Evolutionary conservation across 1,140 invertebrate species (phyloP).

Genomic region (Drosophila sulfurigaster): DNA sequence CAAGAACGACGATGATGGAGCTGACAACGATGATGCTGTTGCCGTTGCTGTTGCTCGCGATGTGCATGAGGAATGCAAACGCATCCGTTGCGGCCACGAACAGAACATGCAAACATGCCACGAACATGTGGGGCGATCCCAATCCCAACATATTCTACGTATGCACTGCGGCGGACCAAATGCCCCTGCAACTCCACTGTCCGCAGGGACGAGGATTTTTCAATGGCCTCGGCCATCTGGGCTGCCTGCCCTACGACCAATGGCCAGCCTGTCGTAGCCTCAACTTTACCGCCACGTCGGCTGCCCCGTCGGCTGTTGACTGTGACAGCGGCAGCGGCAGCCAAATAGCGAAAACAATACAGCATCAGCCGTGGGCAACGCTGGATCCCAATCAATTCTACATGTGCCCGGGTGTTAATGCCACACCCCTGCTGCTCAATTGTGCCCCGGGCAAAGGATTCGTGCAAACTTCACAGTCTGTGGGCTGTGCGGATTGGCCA

Average conservation of each 20-base stretch:
- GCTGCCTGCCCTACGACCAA: conserved; percentile 70
- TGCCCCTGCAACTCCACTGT: conserved; percentile 67
- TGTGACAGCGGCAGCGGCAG: conserved; percentile 4
- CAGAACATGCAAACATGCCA: conserved; percentile 74
- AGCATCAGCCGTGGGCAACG: conserved; percentile 63
- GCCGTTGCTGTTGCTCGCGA: conserved; percentile 14
- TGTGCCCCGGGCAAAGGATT: conserved; percentile 70
- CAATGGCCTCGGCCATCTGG: conserved; percentile 70
- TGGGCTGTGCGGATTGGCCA: conserved; percentile 75
- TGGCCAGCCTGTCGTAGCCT: conserved; percentile 72
- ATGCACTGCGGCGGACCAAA: conserved; percentile 61
- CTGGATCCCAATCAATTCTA: conserved; percentile 77
- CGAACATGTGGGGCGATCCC: conserved; percentile 81
- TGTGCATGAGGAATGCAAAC: conserved; percentile 16
- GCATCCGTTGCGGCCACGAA: conserved; percentile 57
- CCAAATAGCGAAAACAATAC: conserved; percentile 21
- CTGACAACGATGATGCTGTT: conserved; percentile 27
- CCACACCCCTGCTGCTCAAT: conserved; percentile 60
- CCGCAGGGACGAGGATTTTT: conserved; percentile 79
- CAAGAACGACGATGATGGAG: conserved; percentile 19
- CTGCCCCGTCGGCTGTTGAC: conserved; percentile 41
- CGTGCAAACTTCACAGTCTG: conserved; percentile 54
- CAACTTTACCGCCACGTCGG: conserved; percentile 22
- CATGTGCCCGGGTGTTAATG: conserved; percentile 59
- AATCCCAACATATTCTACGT: conserved; percentile 83